Evolutionary conservation across 2,888 invertebrate genomes (phyloP).

Genomic region (Drosophila koepferae): DNA sequence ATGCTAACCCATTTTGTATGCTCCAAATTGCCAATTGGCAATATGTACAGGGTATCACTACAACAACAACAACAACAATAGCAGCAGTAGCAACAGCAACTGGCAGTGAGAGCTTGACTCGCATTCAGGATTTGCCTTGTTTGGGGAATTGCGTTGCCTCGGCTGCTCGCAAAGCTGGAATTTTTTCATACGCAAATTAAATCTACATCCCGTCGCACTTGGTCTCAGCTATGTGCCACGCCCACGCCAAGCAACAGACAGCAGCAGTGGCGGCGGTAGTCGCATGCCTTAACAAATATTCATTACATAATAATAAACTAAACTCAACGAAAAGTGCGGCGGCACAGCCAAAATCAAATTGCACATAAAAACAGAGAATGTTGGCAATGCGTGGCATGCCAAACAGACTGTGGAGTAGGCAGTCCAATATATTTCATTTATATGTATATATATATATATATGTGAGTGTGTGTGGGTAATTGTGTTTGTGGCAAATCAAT

Average conservation of each 20-base stretch:
- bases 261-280: slow-evolving; percentile 1
- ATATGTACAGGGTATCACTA: slow-evolving; percentile 8
- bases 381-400: slow-evolving; percentile 47
- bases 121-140: slow-evolving; percentile 54
- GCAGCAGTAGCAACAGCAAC: slow-evolving; percentile 2
- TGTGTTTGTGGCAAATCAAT: slow-evolving; percentile 66
- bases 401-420: background rate
- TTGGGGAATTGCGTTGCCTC: slow-evolving; percentile 63
- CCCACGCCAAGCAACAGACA: slow-evolving; percentile 16
- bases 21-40: background rate
- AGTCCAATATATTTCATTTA: slow-evolving; percentile 31
- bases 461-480: slow-evolving; percentile 16
- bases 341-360: slow-evolving; percentile 61
- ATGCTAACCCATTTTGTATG: no score
- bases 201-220: slow-evolving; percentile 62
- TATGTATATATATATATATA: background rate
- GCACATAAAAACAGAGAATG: slow-evolving; percentile 46
- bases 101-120: slow-evolving; percentile 28
- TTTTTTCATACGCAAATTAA: slow-evolving; percentile 78
- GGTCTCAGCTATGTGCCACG: slow-evolving; percentile 44
- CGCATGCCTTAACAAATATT: slow-evolving; percentile 69
- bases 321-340: slow-evolving; percentile 65
- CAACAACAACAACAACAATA: background rate
- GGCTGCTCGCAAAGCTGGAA: slow-evolving; percentile 45
- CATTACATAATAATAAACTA: slow-evolving; percentile 78